phyloP scores from a whole-genome alignment of 2,888 invertebrate genomes.

The Cantharis flavilabris region DNA sequence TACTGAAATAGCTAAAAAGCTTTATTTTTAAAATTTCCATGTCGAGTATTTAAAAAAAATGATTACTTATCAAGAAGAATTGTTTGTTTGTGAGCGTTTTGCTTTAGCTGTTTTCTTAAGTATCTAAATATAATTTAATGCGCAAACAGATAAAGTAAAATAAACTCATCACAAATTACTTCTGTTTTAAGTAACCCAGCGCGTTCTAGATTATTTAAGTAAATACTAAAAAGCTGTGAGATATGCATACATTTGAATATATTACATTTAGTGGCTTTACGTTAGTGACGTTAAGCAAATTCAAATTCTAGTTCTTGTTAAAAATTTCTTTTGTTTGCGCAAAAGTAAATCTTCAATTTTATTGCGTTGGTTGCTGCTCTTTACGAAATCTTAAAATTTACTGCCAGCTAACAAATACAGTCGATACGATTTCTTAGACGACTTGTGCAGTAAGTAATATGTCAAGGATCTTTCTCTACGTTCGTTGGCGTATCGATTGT shows the following conservation, averaged over 20 bases:
- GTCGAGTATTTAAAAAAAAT: neutral
- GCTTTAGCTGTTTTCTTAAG: neutral
- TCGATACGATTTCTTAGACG: conserved; percentile 12
- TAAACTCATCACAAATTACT: conserved; percentile 18
- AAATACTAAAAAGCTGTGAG: conserved; percentile 25
- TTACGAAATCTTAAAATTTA: conserved; percentile 5
- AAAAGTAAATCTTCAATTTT: conserved; percentile 9
- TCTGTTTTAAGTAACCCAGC: conserved; percentile 26
- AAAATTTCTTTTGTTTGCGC: neutral
- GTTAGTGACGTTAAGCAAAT: neutral
- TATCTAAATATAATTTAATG: neutral
- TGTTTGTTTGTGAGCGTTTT: neutral
- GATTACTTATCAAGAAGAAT: neutral
- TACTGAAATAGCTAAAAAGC: neutral
- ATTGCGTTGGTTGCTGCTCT: neutral
- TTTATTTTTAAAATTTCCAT: neutral
- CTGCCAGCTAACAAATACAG: conserved; percentile 4
- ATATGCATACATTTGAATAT: conserved; percentile 29
- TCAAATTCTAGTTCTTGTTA: neutral
- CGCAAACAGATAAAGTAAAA: neutral
- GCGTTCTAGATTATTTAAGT: conserved; percentile 24
- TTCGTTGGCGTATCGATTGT: conserved; percentile 15
- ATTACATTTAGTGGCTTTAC: conserved; percentile 12
- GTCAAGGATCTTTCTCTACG: conserved; percentile 23
- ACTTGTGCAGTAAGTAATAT: conserved; percentile 11